These are phyloP conservation scores for Eriocheir sinensis DNA, from an alignment of 1,140 invertebrate species.

Conservation along the genomic window DNA sequence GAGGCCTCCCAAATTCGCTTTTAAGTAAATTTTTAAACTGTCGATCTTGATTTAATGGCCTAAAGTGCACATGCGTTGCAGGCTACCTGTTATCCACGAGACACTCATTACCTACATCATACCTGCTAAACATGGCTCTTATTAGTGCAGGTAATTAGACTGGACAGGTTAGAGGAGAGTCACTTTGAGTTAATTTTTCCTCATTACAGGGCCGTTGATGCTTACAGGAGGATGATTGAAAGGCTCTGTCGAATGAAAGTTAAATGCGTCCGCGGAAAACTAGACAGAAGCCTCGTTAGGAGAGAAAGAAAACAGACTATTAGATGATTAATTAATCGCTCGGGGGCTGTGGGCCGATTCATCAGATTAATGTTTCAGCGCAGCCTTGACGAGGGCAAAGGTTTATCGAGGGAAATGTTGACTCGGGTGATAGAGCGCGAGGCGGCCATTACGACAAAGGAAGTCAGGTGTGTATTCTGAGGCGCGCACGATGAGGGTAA, in stretches of 20 bases:
- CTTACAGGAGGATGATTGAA: background rate
- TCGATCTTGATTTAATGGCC: no score
- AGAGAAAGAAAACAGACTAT: background rate
- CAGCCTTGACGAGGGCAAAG: background rate
- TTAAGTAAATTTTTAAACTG: no score
- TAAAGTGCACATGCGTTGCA: no score
- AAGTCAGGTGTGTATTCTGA: background rate
- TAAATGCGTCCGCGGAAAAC: background rate
- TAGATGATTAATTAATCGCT: constrained; percentile 17
- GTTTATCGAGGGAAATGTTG: background rate
- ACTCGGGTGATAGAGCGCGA: background rate
- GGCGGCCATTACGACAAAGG: background rate
- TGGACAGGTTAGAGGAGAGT: background rate
- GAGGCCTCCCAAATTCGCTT: no score
- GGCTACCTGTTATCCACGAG: no score
- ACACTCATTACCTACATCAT: no score
- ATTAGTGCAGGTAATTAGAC: no score
- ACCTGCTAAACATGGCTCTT: no score
- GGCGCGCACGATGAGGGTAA: background rate
- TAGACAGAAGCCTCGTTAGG: background rate
- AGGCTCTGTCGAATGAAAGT: background rate
- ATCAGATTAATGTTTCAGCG: background rate
- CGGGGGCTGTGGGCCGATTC: background rate
- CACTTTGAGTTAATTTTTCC: background rate
- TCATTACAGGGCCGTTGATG: background rate